Evolutionary conservation across 2,888 invertebrate genomes (phyloP).

Genomic region (Conchocele bisecta): DNA sequence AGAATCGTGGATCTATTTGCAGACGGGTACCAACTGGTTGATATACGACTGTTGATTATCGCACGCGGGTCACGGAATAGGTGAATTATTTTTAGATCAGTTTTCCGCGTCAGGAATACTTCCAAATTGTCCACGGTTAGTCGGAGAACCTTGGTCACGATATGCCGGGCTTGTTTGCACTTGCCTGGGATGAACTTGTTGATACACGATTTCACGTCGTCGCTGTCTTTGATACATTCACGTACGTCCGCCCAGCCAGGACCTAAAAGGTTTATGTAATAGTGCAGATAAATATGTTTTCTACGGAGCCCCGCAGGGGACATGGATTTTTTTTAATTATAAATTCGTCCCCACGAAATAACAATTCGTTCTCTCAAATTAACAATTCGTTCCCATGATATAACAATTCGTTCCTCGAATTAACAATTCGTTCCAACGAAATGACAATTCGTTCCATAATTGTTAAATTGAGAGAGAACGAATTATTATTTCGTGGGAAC

Average conservation of each 20-base stretch:
- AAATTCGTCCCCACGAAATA: no score
- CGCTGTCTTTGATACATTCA: not conserved
- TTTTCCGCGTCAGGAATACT: not conserved
- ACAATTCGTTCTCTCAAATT: no score
- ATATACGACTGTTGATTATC: slow-evolving; percentile 31
- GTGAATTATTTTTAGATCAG: slow-evolving; percentile 23
- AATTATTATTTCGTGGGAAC: no score
- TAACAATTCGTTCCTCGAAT: no score
- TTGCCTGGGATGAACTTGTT: not conserved
- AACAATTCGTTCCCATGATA: no score
- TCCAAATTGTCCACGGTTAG: slow-evolving; percentile 14
- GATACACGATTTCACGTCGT: not conserved
- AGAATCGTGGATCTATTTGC: not conserved
- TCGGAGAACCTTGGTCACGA: slow-evolving; percentile 23
- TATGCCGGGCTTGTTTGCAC: slow-evolving; percentile 9
- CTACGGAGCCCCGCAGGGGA: no score
- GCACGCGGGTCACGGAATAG: slow-evolving; percentile 25
- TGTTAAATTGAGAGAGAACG: no score
- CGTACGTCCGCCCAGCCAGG: not conserved
- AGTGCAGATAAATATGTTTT: no score
- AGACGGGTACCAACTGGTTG: slow-evolving; percentile 15
- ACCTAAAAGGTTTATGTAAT: no score
- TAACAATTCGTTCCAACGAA: no score
- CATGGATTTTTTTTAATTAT: no score
- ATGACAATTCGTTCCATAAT: no score